Conservation (phyloP, 2,888 invertebrate species). For the Sinelater perroti region DNA sequence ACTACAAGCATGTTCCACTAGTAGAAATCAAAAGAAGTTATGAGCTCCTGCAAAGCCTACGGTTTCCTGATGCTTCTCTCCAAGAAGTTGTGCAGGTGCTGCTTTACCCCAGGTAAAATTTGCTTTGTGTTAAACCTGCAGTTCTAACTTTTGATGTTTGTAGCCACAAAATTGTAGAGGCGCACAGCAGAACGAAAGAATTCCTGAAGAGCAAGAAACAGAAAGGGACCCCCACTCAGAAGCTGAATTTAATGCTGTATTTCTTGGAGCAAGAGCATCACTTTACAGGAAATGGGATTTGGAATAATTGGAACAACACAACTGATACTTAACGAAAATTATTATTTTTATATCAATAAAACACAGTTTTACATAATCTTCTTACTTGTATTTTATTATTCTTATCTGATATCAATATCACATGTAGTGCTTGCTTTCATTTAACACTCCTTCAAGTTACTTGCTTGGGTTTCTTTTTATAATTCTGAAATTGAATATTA, state of each 20-base stretch:
- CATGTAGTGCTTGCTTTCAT: too few relatives aligned
- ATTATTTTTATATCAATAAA: too few relatives aligned
- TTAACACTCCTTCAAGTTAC: too few relatives aligned
- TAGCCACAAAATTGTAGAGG: constrained; percentile 52
- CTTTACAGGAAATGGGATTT: constrained; percentile 80
- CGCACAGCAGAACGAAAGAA: constrained; percentile 44
- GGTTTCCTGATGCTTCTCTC: constrained; percentile 66
- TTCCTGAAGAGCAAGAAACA: constrained; percentile 41
- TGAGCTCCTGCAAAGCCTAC: constrained; percentile 62
- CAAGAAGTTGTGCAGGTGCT: constrained; percentile 69
- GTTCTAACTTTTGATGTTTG: constrained; percentile 39
- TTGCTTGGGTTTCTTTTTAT: neutral
- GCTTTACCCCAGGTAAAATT: constrained; percentile 73
- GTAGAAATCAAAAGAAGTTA: constrained; percentile 68
- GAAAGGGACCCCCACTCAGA: constrained; percentile 57
- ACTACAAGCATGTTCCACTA: constrained; percentile 70
- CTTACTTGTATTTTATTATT: too few relatives aligned
- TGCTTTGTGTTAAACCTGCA: constrained; percentile 6
- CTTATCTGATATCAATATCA: too few relatives aligned
- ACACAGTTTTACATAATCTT: too few relatives aligned
- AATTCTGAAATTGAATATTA: constrained; percentile 2
- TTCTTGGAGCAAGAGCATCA: constrained; percentile 76
- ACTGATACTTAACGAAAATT: too few relatives aligned
- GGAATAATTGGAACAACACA: too few relatives aligned
- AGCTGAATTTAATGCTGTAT: constrained; percentile 74